phyloP scores from a whole-genome alignment of 2,797 vertebrate species.

The Enteromius thamalakanensis region DNA sequence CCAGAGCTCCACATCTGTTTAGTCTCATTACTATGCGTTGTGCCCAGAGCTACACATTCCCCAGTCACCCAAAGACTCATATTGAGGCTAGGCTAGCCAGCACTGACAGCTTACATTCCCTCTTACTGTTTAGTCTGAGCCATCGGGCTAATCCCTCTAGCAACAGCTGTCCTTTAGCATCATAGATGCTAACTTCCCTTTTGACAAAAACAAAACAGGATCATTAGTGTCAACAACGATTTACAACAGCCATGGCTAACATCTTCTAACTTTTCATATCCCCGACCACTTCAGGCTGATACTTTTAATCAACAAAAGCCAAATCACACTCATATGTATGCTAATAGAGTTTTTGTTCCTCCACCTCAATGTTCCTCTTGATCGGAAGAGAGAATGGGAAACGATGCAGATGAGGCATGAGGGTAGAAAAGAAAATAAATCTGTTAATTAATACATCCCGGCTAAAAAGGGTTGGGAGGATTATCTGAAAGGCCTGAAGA shows the following conservation, averaged over 20 bases:
- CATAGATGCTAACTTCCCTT: conserved; percentile 69
- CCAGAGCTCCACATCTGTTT: conserved; percentile 78
- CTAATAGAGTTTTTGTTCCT: conserved; percentile 42
- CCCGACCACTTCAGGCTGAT: conserved; percentile 48
- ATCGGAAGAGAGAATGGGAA: conserved; percentile 51
- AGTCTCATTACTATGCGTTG: conserved; percentile 77
- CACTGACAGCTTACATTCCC: conserved; percentile 60
- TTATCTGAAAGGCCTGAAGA: conserved; percentile 63
- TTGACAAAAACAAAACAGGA: conserved; percentile 74
- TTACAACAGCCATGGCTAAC: conserved; percentile 63
- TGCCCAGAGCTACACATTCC: conserved; percentile 68
- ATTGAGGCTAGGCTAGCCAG: conserved; percentile 56
- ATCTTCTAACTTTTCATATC: conserved; percentile 63
- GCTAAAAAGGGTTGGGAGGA: conserved; percentile 63
- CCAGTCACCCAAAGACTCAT: conserved; percentile 57
- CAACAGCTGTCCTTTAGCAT: conserved; percentile 80
- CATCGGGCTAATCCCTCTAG: conserved; percentile 69
- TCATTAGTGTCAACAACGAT: conserved; percentile 67
- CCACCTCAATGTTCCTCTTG: conserved; percentile 65
- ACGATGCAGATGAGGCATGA: conserved; percentile 69
- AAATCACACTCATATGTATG: conserved; percentile 43
- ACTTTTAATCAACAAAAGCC: conserved; percentile 46
- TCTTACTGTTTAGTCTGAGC: conserved; percentile 59
- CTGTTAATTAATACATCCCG: conserved; percentile 73
- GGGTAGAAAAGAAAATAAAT: conserved; percentile 76